Base-by-base conservation (phyloP, 2,113 vertebrate genomes). In the Crypturellus undulatus region DNA sequence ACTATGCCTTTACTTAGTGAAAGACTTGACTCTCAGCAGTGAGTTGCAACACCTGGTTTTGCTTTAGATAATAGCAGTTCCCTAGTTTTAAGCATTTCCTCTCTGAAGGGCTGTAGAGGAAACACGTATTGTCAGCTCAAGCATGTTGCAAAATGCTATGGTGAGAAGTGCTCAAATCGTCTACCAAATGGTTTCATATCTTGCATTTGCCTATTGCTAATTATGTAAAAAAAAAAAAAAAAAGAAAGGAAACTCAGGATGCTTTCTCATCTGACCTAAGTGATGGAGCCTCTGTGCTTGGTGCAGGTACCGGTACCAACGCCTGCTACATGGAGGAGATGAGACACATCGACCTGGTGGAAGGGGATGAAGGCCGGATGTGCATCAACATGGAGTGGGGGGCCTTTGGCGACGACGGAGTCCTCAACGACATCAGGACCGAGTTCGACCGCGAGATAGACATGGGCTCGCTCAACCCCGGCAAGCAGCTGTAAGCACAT, bases 301-400 rank as follows among this genome's bases (percentile, higher is more conserved):
- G 40, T 56, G 5, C 92, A 99, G 99, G 99, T 49, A 99, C 99
- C 0, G 99, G 99, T 4, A 99, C 98, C 83, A 99, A 99, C 0
- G 99, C 99, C 56, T 99, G 99, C 90, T 99, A 99, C 98, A 99
- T 99, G 99, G 99, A 99, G 96, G 99, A 99, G 93, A 99, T 99
- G 99, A 98, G 98, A 19, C 98, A 99, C 96, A 98, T 99, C 1
- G 99, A 99, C 88, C 79, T 97, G 76, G 98, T 99, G 89, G 99
- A 99, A 24, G 99, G 99, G 0, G 99, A 99, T 0, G 99, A 99
- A 79, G 99, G 99, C 0, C 97, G 98, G 7, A 99, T 99, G 99
- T 99, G 99, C 68, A 98, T 99, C 84, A 99, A 99, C 95, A 99
- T 99, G 93, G 99, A 99, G 96, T 99, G 99, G 99, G 99, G 99